Conservation (phyloP, 2,888 invertebrate species). For the Melinaea marsaeus region DNA sequence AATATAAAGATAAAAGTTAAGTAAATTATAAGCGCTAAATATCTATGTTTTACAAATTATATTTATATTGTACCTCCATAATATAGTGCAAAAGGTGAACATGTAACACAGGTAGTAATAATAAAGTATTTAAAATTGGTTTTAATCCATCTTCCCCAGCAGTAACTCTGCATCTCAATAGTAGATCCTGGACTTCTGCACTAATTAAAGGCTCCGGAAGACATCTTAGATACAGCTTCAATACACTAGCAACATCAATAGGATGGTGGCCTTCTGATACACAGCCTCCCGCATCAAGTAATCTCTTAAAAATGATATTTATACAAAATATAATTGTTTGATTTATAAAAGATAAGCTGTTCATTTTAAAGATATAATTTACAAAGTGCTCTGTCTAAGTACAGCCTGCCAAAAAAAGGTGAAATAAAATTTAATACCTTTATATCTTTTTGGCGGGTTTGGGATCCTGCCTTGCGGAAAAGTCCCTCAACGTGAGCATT, state of each 20-base stretch:
- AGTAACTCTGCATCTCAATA: conserved; percentile 82
- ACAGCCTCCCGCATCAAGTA: conserved; percentile 83
- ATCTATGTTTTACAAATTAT: not conserved
- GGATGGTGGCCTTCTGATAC: conserved; percentile 85
- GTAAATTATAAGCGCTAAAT: conserved; percentile 3
- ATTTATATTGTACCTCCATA: conserved; percentile 79
- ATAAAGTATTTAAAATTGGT: conserved; percentile 82
- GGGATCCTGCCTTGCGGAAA: conserved; percentile 93
- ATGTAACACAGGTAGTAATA: conserved; percentile 86
- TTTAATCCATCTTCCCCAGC: conserved; percentile 77
- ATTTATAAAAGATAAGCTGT: too few species aligned
- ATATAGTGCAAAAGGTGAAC: conserved; percentile 88
- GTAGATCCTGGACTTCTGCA: conserved; percentile 86
- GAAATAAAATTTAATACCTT: conserved; percentile 69
- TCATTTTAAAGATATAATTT: not conserved
- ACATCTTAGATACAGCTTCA: conserved; percentile 91
- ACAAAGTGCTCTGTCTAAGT: not conserved
- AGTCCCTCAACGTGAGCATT: conserved; percentile 88
- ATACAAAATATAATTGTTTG: not conserved
- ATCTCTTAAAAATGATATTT: conserved; percentile 58
- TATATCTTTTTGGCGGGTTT: conserved; percentile 88
- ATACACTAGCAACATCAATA: conserved; percentile 90
- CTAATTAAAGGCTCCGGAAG: conserved; percentile 90
- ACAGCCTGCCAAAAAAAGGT: conserved; percentile 2
- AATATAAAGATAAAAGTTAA: conserved; percentile 35